phyloP scores from a whole-genome alignment of 2,113 vertebrate species.

The cat (Felis catus) region F.catus_Fca126_mat1.0 CM031423.1:13550001-13550500 shows the following conservation, averaged over 20 bases:
- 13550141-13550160: neutral
- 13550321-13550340: neutral
- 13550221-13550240: neutral
- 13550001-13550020: too few species aligned
- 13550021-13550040: fast-evolving
- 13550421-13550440: neutral
- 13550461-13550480: neutral
- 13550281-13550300: neutral
- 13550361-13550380: neutral
- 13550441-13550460: neutral
- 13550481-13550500: neutral
- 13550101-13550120: neutral
- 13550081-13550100: neutral
- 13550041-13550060: neutral
- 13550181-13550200: neutral
- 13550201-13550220: neutral
- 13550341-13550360: neutral
- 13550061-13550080: neutral
- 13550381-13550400: neutral
- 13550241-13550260: fast-evolving
- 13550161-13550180: neutral
- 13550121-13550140: neutral
- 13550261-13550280: neutral
- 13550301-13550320: neutral
- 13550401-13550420: neutral